Evolutionary conservation across 2,888 invertebrate genomes (phyloP).

Genomic region (Hesperia comma): DNA sequence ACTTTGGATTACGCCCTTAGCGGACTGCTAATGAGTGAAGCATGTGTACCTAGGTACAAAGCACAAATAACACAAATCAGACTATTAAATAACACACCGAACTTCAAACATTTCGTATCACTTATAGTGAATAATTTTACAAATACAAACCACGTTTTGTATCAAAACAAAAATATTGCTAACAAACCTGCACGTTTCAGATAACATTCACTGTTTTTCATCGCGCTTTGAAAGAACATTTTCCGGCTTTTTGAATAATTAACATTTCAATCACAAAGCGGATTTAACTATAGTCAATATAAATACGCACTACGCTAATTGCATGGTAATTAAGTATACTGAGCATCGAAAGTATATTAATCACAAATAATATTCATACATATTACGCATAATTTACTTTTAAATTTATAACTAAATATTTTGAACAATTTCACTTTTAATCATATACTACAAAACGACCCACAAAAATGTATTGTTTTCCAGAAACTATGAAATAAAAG

Average conservation of each 20-base stretch:
- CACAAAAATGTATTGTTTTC: slow-evolving; percentile 39
- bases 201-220: slow-evolving; percentile 21
- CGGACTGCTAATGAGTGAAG: no score
- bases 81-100: no score
- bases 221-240: slow-evolving; percentile 3
- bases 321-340: no score
- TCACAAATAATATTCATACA: no score
- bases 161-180: slow-evolving; percentile 18
- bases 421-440: slow-evolving; percentile 49
- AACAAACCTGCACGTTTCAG: slow-evolving; percentile 16
- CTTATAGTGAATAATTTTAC: not conserved
- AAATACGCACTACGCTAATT: no score
- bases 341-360: no score
- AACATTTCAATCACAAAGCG: slow-evolving; percentile 19
- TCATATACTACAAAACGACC: slow-evolving; percentile 42
- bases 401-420: not conserved
- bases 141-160: slow-evolving; percentile 1
- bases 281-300: slow-evolving; percentile 2
- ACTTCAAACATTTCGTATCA: not conserved
- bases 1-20: no score
- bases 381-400: no score
- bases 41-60: no score
- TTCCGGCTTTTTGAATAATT: slow-evolving; percentile 22
- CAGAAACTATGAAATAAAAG: slow-evolving; percentile 60
- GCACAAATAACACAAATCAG: no score